Evolutionary conservation across 2,797 vertebrate genomes (phyloP).

Genomic region (Masticophis lateralis): DNA sequence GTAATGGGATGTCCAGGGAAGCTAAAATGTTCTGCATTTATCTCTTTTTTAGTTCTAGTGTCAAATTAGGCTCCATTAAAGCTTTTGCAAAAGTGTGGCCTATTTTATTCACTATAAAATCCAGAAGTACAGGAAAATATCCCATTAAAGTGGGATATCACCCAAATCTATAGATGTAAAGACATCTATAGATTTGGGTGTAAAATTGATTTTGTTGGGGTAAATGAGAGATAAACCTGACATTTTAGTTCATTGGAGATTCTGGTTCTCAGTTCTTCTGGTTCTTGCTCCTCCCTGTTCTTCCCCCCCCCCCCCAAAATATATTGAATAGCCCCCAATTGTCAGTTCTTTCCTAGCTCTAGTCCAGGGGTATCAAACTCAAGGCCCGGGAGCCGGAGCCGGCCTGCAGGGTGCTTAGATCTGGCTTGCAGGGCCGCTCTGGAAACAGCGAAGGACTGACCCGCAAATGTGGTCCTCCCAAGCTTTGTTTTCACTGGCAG

Average conservation of each 20-base stretch:
- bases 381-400: too few relatives aligned
- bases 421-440: too few relatives aligned
- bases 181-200: not conserved
- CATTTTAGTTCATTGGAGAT: not conserved
- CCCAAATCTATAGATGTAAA: too few relatives aligned
- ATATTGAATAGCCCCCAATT: not conserved
- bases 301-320: too few relatives aligned
- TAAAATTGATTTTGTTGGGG: not conserved
- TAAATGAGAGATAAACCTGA: not conserved
- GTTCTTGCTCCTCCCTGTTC: not conserved
- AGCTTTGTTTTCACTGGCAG: too few relatives aligned
- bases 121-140: not conserved
- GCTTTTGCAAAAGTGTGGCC: not conserved
- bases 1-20: not conserved
- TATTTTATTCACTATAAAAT: not conserved
- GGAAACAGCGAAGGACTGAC: too few relatives aligned
- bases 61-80: not conserved
- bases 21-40: not conserved
- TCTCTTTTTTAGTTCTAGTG: not conserved
- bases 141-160: not conserved
- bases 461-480: too few relatives aligned
- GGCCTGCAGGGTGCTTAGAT: too few relatives aligned
- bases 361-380: not conserved
- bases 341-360: not conserved
- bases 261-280: not conserved